A percentile compares a stretch with the other conserved stretches of the same genome.
These are phyloP conservation scores for Trissoscelio sp. DNA, from an alignment of 2,888 invertebrate genomes.

Conservation along the genomic window DNA sequence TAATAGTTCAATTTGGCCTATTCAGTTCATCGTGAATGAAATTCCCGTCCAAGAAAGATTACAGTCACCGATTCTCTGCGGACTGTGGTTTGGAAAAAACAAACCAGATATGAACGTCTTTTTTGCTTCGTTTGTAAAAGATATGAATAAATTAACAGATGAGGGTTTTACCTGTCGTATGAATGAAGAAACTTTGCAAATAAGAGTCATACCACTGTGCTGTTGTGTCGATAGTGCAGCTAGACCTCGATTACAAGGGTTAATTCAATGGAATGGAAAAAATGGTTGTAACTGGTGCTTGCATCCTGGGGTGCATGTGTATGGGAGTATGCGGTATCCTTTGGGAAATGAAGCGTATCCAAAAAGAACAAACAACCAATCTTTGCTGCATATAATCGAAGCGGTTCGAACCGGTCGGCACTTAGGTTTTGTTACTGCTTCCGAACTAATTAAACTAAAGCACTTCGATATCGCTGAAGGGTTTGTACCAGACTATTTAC, in stretches of 20 bases:
- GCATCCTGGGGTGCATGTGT: background rate
- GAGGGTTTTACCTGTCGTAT: background rate
- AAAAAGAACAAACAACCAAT: background rate
- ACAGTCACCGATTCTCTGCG: background rate
- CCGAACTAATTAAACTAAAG: conserved; percentile 45
- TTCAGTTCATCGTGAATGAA: conserved; percentile 3
- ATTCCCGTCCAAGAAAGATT: background rate
- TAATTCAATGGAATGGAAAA: background rate
- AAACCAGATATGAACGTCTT: conserved; percentile 4
- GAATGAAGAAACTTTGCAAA: background rate
- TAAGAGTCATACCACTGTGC: background rate
- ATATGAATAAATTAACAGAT: background rate
- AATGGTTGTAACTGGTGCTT: conserved; percentile 15
- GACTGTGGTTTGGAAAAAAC: background rate
- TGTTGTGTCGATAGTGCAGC: conserved; percentile 6
- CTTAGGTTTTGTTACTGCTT: conserved; percentile 42
- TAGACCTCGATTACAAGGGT: background rate
- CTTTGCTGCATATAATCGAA: background rate
- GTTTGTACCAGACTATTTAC: conserved; percentile 27
- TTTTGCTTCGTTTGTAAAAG: background rate
- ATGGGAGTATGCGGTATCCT: background rate
- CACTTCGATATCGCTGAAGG: conserved; percentile 59
- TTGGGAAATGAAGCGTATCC: background rate
- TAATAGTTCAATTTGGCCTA: background rate
- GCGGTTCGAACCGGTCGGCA: background rate